These are phyloP conservation scores for Rhabdophis nuchalis DNA, from an alignment of 2,797 vertebrate genomes.

Conservation along the genomic window DNA sequence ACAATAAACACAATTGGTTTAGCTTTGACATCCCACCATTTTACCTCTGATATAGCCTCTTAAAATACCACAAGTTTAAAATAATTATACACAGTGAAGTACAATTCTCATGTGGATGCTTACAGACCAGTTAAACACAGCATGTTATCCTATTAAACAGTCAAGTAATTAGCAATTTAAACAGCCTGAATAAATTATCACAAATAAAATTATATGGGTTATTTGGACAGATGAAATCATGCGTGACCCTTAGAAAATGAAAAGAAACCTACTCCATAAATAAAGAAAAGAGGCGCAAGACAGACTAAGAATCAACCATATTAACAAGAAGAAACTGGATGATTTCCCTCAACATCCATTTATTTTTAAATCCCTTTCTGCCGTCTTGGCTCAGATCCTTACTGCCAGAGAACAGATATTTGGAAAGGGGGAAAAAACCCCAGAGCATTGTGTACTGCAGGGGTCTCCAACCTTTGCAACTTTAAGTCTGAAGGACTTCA, in stretches of 20 bases:
- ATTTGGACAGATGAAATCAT: conserved; percentile 28
- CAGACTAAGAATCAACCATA: not conserved
- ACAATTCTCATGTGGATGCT: conserved; percentile 58
- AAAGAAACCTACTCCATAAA: conserved; percentile 13
- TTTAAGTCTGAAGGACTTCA: too few species aligned
- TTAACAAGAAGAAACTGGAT: accelerated
- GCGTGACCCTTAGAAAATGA: not conserved
- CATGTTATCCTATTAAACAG: conserved; percentile 58
- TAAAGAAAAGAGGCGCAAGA: conserved; percentile 3
- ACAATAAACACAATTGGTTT: not conserved
- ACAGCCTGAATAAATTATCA: conserved; percentile 54
- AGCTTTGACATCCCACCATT: conserved; percentile 23
- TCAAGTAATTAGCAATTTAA: conserved; percentile 57
- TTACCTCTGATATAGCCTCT: conserved; percentile 40
- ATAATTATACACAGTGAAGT: conserved; percentile 53
- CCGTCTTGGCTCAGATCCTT: not conserved
- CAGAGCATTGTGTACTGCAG: not conserved
- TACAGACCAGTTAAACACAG: conserved; percentile 51
- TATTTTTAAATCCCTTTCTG: not conserved
- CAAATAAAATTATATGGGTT: conserved; percentile 47
- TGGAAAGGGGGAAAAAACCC: too few species aligned
- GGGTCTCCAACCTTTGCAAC: too few species aligned
- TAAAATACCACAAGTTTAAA: conserved; percentile 53
- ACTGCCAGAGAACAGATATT: not conserved
- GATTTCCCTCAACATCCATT: not conserved